A percentile compares a stretch with the other conserved stretches of the same genome.
phyloP scores from a whole-genome alignment of 2,113 vertebrate species.

The Malaclemys terrapin region DNA sequence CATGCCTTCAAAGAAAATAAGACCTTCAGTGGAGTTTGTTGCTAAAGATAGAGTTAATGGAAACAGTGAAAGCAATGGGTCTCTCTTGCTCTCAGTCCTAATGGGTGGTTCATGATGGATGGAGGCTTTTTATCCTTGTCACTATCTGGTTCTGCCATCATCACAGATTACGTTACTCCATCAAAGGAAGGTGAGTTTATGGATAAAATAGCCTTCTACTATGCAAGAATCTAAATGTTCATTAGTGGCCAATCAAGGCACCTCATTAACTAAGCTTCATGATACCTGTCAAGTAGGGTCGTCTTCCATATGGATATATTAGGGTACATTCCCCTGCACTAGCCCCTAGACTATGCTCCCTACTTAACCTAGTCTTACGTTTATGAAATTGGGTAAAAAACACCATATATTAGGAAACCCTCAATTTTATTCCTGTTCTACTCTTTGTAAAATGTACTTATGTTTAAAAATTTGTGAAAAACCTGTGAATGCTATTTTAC shows the following conservation, averaged over 20 bases:
- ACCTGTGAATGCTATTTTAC: neutral
- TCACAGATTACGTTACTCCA: neutral
- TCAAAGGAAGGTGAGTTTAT: neutral
- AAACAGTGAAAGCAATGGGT: neutral
- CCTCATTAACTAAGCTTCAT: neutral
- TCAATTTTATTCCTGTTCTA: conserved; percentile 13
- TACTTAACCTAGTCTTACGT: neutral
- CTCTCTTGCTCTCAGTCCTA: neutral
- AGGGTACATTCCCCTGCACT: neutral
- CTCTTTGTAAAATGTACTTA: neutral
- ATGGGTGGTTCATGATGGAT: neutral
- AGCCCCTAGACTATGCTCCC: neutral
- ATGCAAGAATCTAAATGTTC: neutral
- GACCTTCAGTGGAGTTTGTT: neutral
- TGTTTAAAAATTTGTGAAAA: neutral
- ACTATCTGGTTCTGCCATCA: neutral
- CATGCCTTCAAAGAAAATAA: neutral
- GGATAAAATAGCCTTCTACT: neutral
- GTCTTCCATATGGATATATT: neutral
- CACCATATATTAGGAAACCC: conserved; percentile 4
- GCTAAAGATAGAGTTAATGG: neutral
- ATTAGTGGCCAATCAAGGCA: neutral
- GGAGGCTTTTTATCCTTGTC: neutral
- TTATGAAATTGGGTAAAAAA: conserved; percentile 14
- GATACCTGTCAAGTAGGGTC: neutral